Evolutionary conservation across 2,797 vertebrate genomes (phyloP), one percentile per base, ranked within the genome.

Genomic region (Pantherophis alleghaniensis): DNA sequence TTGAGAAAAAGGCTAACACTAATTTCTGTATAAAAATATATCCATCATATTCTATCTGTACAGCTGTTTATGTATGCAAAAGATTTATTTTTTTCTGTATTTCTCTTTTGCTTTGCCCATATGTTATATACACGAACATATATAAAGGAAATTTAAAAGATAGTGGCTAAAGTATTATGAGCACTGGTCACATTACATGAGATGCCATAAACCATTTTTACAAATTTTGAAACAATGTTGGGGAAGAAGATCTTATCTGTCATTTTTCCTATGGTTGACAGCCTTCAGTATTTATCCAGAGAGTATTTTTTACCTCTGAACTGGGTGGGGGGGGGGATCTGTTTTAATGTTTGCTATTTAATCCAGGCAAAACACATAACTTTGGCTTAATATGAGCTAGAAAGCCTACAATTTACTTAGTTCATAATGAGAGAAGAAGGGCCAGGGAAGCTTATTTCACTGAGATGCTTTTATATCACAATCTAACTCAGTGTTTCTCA

Each of bases 1-100:
- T 57, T 42, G 26, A 88, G 1, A n/a, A 61, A 60, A 83, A 91
- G 7, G 79, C 24, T 51, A 91, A 94, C 26, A 18, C 87, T 51
- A 37, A 4, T 83, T 60, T 0, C 5, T 53, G 7, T 60, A 89
- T 94, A 91, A 57, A 94, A 90, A 92, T 91, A 94, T 94, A 57
- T 1, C 69, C 90, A 89, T 55, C 0, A 66, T 59, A 1, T 37
- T 61, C 92, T 42, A 83, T 32, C 79, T 51, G 16, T 91, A 94
- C 22, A 32, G 20, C 4, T 12, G 26, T 87, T 53, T 51, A 66
- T 56, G 5, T 7, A 24, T 57, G 37, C 9, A 61, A 55, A 53
- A n/a, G 10, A 61, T n/a, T 12, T 61, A 61, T 61, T 14, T 14
- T 14, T 37, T 57, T 86, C 9, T 20, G 51, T 91, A 47, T 42